These are phyloP conservation scores for Microcebus jonahi DNA, from an alignment of 2,113 vertebrate genomes.

Conservation along the genomic window DNA sequence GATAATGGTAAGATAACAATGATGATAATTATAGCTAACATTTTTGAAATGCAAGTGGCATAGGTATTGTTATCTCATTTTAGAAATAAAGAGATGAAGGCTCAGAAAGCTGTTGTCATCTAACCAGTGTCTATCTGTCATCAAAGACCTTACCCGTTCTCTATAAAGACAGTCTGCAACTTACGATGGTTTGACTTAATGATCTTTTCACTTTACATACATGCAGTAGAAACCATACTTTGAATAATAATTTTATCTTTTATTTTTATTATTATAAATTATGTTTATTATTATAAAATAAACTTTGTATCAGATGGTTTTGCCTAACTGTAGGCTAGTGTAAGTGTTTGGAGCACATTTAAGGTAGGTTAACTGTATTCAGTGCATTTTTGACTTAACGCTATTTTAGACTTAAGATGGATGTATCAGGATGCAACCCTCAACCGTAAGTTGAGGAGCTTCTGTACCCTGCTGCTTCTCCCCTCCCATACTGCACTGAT, in stretches of 20 bases:
- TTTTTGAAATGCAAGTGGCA: background rate
- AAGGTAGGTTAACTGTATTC: background rate
- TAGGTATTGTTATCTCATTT: background rate
- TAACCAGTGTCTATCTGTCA: background rate
- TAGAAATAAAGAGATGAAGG: background rate
- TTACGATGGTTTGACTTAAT: background rate
- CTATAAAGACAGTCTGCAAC: background rate
- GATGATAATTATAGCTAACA: background rate
- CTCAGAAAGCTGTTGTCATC: background rate
- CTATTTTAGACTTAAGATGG: background rate
- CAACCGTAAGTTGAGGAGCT: background rate
- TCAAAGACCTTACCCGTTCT: background rate
- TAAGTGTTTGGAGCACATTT: background rate
- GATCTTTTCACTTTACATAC: background rate
- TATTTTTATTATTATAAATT: background rate
- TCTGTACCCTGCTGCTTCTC: background rate
- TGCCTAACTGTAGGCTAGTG: background rate
- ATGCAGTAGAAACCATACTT: background rate
- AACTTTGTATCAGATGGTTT: background rate
- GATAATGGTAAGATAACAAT: background rate
- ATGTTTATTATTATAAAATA: background rate
- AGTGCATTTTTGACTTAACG: background rate
- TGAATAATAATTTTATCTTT: background rate
- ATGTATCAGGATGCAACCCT: background rate
- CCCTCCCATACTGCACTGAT: background rate